Base-by-base conservation (phyloP, 2,113 vertebrate species). In the Percopsis transmontana region DNA sequence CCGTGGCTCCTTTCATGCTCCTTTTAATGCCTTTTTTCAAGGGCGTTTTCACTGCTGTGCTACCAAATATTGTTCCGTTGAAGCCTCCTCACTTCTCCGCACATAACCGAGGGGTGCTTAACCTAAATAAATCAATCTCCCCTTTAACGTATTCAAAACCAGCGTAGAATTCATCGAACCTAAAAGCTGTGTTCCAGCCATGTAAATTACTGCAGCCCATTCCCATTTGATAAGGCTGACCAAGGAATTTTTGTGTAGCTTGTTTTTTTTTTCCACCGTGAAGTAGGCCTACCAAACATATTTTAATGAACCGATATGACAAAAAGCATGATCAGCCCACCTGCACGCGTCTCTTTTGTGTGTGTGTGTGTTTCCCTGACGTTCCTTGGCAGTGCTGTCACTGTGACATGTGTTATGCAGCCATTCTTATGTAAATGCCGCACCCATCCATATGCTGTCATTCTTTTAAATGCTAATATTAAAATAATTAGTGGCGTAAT, bases 81-180 rank as follows among this genome's bases (percentile, higher is more conserved):
- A 87, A 85, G 80, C 85, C 73, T 66, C 52, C 77, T 75, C 69
- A 72, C 76, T 77, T 70, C 74, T 74, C 45, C 15, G 52, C 70
- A 39, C 55, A 63, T 58, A 75, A 81, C 62, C 81, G 70, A 74
- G 72, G 80, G 67, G 66, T 87, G 89, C 87, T 91, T 90, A 91
- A 89, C 90, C 89, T 84, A 89, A 92, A 92, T 92, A 90, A 90
- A 89, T 92, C 91, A 91, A 67, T 92, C 89, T 89, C 21, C 51
- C 62, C 70, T 52, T 68, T 74, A 76, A 85, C 90, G 76, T 76
- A 79, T 81, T 83, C 74, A 16, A 63, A 79, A 86, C 84, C 73
- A 85, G 60, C 79, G 71, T 33, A 68, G 82, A 76, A 82, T 84
- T 86, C 84, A 87, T 84, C 80, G 82, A 79, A 79, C 74, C 70